These are phyloP conservation scores for Metacarcinus magister DNA, from an alignment of 2,888 invertebrate genomes.

Conservation along the genomic window DNA sequence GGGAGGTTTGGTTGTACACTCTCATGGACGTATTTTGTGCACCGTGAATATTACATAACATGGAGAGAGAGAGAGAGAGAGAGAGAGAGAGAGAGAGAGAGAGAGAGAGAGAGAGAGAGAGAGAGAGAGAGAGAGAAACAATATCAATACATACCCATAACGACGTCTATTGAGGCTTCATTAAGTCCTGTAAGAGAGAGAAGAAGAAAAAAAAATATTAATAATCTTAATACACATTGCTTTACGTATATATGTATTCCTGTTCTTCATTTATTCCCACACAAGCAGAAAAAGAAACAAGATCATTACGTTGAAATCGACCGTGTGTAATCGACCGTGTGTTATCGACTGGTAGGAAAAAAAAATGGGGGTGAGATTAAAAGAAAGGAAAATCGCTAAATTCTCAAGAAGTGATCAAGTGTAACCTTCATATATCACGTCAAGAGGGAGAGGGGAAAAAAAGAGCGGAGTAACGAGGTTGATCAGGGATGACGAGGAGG, in stretches of 20 bases:
- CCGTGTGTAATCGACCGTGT: background rate
- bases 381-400: background rate
- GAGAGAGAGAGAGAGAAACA: background rate
- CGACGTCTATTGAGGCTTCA: background rate
- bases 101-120: no score
- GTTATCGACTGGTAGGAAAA: background rate
- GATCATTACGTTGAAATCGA: background rate
- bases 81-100: no score
- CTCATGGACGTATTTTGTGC: no score
- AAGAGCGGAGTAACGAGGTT: background rate
- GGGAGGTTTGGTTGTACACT: no score
- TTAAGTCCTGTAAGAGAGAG: background rate
- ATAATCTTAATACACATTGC: no score
- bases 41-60: no score
- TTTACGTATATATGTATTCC: no score
- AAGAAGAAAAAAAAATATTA: background rate
- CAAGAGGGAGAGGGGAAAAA: constrained; percentile 6
- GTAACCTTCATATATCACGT: background rate
- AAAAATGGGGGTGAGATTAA: background rate
- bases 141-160: background rate
- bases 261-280: no score
- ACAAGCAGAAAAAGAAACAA: background rate
- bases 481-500: constrained; percentile 20
- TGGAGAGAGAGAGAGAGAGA: no score
- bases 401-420: background rate